Evolutionary conservation across 2,113 vertebrate genomes (phyloP), one percentile per base, ranked within the genome.

Genomic region (Chroicocephalus ridibundus): DNA sequence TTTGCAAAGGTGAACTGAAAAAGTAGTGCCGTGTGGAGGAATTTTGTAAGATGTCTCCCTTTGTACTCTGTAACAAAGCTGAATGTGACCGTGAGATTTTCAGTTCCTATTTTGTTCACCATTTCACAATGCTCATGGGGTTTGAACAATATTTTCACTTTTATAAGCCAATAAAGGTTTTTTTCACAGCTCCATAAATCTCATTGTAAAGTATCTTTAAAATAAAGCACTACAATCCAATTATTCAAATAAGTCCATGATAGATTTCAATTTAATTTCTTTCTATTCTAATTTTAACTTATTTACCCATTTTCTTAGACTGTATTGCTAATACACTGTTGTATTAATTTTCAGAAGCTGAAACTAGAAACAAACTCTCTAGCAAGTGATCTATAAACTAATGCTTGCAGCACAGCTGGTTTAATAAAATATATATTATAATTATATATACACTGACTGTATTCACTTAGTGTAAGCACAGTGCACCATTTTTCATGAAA

Each of bases 101-200:
- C 96, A 94, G 89, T 96, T 97, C 97, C 96, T 96, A 40, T 97
- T 95, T 94, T 74, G 68, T 86, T 79, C 96, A 60, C 61, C 75
- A n/a, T 97, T 97, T 97, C 97, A 95, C 92, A 98, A 98, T 94
- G 82, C 85, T 95, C 81, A 64, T 6, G 6, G 71, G 87, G 44
- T 86, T 95, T 87, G 44, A 96, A 70, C 86, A 96, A 82, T 29
- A 95, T 91, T 97, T 96, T 89, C 82, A 91, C 68, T 90, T 93
- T 96, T 93, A 97, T 40, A 93, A 88, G 92, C 55, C 86, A 42
- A 78, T 61, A 54, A 76, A 51, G 31, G 79, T n/a, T 17, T 58
- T 94, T 90, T 85, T 65, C 14, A 51, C 60, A 70, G 71, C 60
- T 86, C 84, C 72, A 87, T n/a, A 75, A 95, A 96, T 74, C 66